These are phyloP conservation scores for Hydriomena furcata DNA, from an alignment of 2,888 invertebrate species.

Conservation along the genomic window DNA sequence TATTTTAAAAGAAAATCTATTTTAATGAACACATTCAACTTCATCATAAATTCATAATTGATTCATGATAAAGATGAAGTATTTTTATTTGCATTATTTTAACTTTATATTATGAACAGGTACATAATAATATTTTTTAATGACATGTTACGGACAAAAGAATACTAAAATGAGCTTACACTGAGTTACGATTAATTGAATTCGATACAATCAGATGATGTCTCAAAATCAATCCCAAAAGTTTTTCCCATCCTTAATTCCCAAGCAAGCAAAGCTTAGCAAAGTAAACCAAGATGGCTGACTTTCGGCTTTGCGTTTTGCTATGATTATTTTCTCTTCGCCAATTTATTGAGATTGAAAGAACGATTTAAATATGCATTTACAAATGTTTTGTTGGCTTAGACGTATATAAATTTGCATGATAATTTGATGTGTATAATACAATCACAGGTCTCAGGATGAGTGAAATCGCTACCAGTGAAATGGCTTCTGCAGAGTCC, in stretches of 20 bases:
- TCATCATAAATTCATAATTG: too few relatives aligned
- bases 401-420: slow-evolving; percentile 3
- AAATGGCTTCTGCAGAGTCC: slow-evolving; percentile 50
- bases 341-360: background rate
- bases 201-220: too few relatives aligned
- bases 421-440: slow-evolving; percentile 6
- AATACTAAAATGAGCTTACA: too few relatives aligned
- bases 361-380: background rate
- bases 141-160: too few relatives aligned
- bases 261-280: slow-evolving; percentile 38
- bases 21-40: too few relatives aligned
- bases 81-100: too few relatives aligned
- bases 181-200: too few relatives aligned
- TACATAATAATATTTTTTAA: too few relatives aligned
- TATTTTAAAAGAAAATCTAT: too few relatives aligned
- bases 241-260: background rate
- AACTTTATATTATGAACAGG: too few relatives aligned
- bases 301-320: slow-evolving; percentile 21
- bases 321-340: background rate
- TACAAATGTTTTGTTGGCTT: slow-evolving; percentile 2
- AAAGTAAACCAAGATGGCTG: slow-evolving; percentile 60
- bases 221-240: too few relatives aligned
- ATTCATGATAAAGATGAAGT: too few relatives aligned
- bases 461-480: slow-evolving; percentile 62
- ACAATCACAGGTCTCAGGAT: slow-evolving; percentile 36